Evolutionary conservation across 2,797 vertebrate genomes (phyloP), one percentile per base, ranked within the genome.

Genomic region (Gouania willdenowi): DNA sequence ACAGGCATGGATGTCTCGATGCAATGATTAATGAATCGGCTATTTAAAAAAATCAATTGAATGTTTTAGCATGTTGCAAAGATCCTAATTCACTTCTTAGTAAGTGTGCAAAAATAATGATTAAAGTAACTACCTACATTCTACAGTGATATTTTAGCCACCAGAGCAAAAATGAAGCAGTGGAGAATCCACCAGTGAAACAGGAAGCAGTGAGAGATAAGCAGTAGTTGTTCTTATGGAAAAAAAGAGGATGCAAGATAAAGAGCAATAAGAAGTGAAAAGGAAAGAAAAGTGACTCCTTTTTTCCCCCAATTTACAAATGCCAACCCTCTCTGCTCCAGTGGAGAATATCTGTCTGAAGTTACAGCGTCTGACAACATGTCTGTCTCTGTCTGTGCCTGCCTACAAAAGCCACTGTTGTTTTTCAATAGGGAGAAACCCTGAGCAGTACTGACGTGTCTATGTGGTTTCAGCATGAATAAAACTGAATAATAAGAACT

Each of bases 281-380:
- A 60, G 51, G 64, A 62, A 49, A 59, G 54, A 44, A 60, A 53
- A 70, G 37, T 42, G 63, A 69, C 70, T n/a, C n/a, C n/a, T n/a
- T n/a, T n/a, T n/a, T n/a, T n/a, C n/a, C n/a, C n/a, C 45, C 36
- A 32, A 12, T 51, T 49, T 38, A 18, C 18, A 63, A 75, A 75
- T 63, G 48, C 70, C 71, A 75, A 14, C 1, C 18, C 42, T 43
- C 42, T 53, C 33, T 72, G 66, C 51, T 71, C 50, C 57, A 66
- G 47, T 56, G 1, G 61, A 70, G 32, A 52, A 64, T 69, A 61
- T 71, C 53, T 52, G 71, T 77, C 71, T 83, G 38, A 60, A 73
- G 6, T 26, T 74, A 78, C 76, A 71, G 43, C 27, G 5, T 38
- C 34, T 38, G 66, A 85, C 83, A 85, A 85, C 69, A 59, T 18